These are phyloP conservation scores for Idaea aversata DNA, from an alignment of 2,888 invertebrate species.

Conservation along the genomic window DNA sequence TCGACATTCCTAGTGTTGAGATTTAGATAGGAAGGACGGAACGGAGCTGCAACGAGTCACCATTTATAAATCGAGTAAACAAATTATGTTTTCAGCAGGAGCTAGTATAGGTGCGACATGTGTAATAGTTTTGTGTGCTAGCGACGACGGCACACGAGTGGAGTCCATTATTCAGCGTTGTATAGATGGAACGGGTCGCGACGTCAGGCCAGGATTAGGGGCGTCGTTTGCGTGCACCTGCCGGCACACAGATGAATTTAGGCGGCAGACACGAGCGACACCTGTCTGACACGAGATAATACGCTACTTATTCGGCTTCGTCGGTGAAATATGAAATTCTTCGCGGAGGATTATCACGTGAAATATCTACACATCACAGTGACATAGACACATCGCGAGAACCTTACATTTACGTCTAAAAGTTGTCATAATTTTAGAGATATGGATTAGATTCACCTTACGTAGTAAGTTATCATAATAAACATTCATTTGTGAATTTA, in stretches of 20 bases:
- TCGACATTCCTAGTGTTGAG: constrained; percentile 20
- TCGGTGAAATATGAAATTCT: constrained; percentile 72
- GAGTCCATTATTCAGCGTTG: constrained; percentile 43
- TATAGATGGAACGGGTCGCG: constrained; percentile 34
- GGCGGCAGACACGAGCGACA: constrained; percentile 66
- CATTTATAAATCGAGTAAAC: constrained; percentile 25
- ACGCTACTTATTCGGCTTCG: constrained; percentile 69
- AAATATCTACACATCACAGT: constrained; percentile 34
- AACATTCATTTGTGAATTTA: not conserved
- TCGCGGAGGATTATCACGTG: constrained; percentile 57
- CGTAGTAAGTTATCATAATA: not conserved
- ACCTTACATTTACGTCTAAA: constrained; percentile 22
- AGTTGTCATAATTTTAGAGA: constrained; percentile 19
- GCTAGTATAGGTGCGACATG: constrained; percentile 22
- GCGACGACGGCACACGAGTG: constrained; percentile 35
- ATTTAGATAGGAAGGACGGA: constrained; percentile 15
- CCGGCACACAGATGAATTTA: constrained; percentile 68
- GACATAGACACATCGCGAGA: constrained; percentile 23
- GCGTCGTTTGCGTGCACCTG: constrained; percentile 66
- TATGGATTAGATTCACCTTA: constrained; percentile 1
- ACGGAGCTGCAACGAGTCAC: constrained; percentile 9
- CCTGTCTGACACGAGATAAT: constrained; percentile 72
- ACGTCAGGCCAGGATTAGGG: constrained; percentile 62
- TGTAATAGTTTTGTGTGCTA: constrained; percentile 41
- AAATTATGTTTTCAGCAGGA: constrained; percentile 30